A percentile compares a stretch with the other conserved stretches of the same genome.
These are phyloP conservation scores for Haliaeetus leucogaster DNA, from an alignment of 2,113 vertebrate species.

Conservation along the genomic window DNA sequence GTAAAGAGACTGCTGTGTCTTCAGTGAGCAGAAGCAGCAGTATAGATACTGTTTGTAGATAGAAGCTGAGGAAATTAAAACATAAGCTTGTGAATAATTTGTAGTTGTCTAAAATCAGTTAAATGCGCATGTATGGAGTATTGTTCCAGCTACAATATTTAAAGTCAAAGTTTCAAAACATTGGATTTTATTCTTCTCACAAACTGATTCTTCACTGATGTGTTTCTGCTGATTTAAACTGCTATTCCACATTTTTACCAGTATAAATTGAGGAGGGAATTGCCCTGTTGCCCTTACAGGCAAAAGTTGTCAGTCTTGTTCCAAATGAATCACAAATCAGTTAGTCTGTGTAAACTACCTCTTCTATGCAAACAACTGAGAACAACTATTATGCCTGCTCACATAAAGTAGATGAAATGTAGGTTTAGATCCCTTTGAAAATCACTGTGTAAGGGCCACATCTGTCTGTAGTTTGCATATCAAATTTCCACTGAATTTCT, in stretches of 20 bases:
- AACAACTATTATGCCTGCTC: not conserved
- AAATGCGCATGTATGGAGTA: not conserved
- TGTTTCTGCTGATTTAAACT: not conserved
- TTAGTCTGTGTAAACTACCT: not conserved
- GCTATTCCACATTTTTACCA: not conserved
- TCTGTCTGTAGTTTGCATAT: not conserved
- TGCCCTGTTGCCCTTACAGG: not conserved
- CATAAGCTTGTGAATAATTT: not conserved
- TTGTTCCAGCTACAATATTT: not conserved
- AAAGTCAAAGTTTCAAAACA: not conserved
- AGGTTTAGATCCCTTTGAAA: constrained; percentile 5
- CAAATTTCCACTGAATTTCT: not conserved
- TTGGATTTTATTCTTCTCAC: not conserved
- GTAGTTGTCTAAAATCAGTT: not conserved
- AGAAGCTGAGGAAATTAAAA: not conserved
- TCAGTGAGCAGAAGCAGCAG: not conserved
- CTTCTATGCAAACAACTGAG: not conserved
- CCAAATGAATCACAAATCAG: not conserved
- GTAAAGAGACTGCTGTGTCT: not conserved
- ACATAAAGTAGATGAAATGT: not conserved
- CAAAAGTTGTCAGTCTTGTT: not conserved
- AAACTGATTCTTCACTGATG: not conserved
- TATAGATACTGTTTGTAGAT: not conserved
- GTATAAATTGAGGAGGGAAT: not conserved
- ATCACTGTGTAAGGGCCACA: not conserved